Conservation (phyloP, 2,113 vertebrate genomes). For the Carettochelys insculpta region DNA sequence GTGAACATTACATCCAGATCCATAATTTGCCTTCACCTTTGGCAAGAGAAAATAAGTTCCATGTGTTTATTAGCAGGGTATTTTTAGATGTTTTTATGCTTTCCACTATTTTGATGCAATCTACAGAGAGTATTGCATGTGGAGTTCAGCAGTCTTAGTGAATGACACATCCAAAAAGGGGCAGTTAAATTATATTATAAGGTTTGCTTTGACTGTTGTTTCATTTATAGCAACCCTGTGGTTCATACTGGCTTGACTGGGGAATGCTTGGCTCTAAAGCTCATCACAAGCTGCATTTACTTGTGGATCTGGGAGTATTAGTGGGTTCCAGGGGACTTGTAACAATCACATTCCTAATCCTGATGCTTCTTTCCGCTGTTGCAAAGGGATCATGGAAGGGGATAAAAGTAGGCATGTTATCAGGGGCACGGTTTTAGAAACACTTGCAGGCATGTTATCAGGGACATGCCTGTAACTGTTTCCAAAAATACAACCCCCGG, state of each 20-base stretch:
- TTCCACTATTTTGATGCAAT: background rate
- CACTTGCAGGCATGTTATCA: background rate
- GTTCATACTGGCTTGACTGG: background rate
- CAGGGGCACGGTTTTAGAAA: background rate
- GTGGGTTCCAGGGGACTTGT: background rate
- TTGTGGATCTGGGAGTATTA: background rate
- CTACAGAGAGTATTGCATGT: background rate
- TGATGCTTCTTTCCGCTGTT: background rate
- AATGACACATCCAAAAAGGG: background rate
- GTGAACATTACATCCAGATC: conserved; percentile 10
- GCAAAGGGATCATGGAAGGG: background rate
- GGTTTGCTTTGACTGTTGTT: background rate
- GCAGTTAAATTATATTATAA: conserved; percentile 18
- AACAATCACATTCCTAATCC: background rate
- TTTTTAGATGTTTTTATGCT: conserved; percentile 10
- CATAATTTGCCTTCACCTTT: conserved; percentile 14
- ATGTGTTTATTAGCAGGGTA: background rate
- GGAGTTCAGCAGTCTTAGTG: conserved; percentile 25
- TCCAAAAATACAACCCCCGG: background rate
- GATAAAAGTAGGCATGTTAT: background rate
- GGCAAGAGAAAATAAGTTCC: conserved; percentile 24
- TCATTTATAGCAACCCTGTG: background rate
- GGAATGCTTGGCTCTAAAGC: conserved; percentile 5
- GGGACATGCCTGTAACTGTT: background rate
- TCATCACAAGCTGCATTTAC: background rate